Evolutionary conservation across 2,888 invertebrate species (phyloP).

Genomic region (Yponomeuta plumbellus): DNA sequence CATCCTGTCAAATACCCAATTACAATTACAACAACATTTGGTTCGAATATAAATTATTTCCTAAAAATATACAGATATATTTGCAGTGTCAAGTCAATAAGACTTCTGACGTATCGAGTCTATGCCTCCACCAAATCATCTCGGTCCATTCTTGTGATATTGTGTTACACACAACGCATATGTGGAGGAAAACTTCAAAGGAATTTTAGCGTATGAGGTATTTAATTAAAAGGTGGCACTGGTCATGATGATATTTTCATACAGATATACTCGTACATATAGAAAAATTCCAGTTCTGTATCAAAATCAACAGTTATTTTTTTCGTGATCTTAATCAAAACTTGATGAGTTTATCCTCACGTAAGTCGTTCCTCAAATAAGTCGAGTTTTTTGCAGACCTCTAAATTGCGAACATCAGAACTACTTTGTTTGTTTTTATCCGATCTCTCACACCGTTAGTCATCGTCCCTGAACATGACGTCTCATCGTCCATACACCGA

Average conservation of each 20-base stretch:
- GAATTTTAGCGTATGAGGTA: background rate
- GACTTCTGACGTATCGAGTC: background rate
- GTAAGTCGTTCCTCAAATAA: background rate
- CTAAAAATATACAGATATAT: too few relatives aligned
- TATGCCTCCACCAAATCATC: conserved; percentile 14
- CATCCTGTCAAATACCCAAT: too few relatives aligned
- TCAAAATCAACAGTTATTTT: background rate
- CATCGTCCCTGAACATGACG: background rate
- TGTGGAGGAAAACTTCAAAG: background rate
- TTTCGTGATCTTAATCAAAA: background rate
- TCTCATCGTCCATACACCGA: background rate
- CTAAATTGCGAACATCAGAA: background rate
- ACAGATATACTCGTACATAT: background rate
- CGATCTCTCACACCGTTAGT: background rate
- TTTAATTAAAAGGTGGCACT: background rate
- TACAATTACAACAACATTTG: background rate
- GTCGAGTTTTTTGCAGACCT: background rate
- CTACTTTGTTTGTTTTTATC: background rate
- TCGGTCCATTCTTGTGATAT: conserved; percentile 45
- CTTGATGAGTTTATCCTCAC: background rate
- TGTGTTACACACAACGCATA: conserved; percentile 51
- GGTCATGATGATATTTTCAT: background rate
- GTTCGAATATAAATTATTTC: too few relatives aligned
- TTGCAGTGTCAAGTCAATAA: background rate
- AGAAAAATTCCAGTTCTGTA: background rate